Conservation (phyloP, 2,888 invertebrate species). For the Fragum whitleyi region DNA sequence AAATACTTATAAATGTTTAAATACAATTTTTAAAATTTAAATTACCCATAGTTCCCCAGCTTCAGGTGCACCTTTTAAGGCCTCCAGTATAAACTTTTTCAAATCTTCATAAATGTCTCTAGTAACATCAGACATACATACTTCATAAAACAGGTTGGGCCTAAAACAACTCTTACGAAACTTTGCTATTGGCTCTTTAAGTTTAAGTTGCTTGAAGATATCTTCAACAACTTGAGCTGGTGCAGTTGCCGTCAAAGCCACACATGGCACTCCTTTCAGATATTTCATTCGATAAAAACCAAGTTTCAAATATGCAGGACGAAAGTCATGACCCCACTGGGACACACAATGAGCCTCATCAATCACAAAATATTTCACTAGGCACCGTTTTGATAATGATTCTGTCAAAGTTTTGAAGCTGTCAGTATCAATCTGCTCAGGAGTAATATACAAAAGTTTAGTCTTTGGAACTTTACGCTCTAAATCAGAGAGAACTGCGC, state of each 20-base stretch:
- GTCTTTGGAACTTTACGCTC: conserved; percentile 90
- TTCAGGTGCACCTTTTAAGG: conserved; percentile 72
- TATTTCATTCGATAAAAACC: conserved; percentile 87
- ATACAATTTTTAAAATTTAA: no score
- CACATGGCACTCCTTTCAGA: conserved; percentile 91
- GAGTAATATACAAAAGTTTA: conserved; percentile 96
- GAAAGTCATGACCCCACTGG: conserved; percentile 99
- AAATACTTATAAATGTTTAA: no score
- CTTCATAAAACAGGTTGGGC: conserved; percentile 97
- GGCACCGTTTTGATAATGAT: conserved; percentile 90
- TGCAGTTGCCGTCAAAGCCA: conserved; percentile 98
- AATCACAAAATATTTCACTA: conserved; percentile 95
- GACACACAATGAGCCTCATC: conserved; percentile 94
- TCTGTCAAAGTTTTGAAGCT: conserved; percentile 87
- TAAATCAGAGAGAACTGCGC: conserved; percentile 90
- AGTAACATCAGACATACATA: conserved; percentile 93
- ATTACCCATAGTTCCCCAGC: conserved; percentile 72
- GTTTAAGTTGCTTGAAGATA: conserved; percentile 89
- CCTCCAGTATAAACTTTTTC: conserved; percentile 82
- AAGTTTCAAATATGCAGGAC: conserved; percentile 95
- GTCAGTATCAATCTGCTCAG: conserved; percentile 95
- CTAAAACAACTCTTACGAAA: conserved; percentile 92
- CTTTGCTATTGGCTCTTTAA: conserved; percentile 89
- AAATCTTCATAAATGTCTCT: conserved; percentile 93
- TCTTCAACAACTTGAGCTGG: conserved; percentile 85